Evolutionary conservation across 2,888 invertebrate genomes (phyloP), one percentile per base, ranked within the genome.

Genomic region (Agrypnus murinus): DNA sequence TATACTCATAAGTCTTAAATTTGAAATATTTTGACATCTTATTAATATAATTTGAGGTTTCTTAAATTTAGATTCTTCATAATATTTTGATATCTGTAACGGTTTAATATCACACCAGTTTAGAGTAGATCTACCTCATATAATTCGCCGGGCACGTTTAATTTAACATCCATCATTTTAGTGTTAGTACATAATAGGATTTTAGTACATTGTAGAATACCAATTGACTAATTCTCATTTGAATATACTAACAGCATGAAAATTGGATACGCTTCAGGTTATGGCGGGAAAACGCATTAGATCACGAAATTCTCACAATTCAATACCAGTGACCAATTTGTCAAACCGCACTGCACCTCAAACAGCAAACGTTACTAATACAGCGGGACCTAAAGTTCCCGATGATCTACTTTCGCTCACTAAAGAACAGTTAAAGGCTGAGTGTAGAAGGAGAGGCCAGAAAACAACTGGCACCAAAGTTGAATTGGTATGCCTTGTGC

Each of bases 381-480:
- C 64, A 31, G 70, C 34, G 66, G 65, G 67, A 60, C 67, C 53
- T 59, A 80, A 78, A 71, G 75, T 78, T 60, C 69, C 78, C 71
- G 83, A 83, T 62, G 82, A 87, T 80, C 86, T 91, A 82, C 87
- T 88, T 69, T 86, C 87, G 74, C 88, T 91, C 87, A 91, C 88
- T 81, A 92, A 92, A 87, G 91, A 92, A 82, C 91, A 92, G 83
- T 87, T 92, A 75, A 90, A 91, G 79, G 86, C 87, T 66, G 91
- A 92, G 83, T 91, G 91, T 87, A 87, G 91, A 77, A 90, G 90
- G 86, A 86, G 91, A 80, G 92, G 92, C 77, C 91, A 91, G 84
- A 91, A 91, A 83, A 88, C 90, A 53, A 87, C 90, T 75, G 92
- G 92, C 83, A 92, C 90, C 87, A 92, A 91, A 86, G 88, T 87